Conservation (phyloP, 2,113 vertebrate genomes). For the Ceyx margarethae region DNA sequence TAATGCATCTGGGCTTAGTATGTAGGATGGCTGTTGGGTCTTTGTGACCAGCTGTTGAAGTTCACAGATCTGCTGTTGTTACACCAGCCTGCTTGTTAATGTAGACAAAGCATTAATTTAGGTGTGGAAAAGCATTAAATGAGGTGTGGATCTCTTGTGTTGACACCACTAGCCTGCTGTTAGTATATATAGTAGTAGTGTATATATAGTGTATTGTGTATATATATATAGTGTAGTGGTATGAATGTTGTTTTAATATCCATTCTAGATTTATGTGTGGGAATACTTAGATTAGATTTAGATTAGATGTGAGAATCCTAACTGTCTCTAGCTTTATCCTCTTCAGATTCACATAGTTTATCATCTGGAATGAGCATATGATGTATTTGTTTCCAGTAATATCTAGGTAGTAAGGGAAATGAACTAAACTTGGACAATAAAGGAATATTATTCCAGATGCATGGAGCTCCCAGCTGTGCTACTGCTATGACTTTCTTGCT, state of each 20-base stretch:
- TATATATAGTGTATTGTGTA: too few species aligned
- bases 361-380: not conserved
- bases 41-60: not conserved
- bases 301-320: not conserved
- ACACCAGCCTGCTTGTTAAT: not conserved
- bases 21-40: not conserved
- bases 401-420: not conserved
- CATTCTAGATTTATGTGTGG: not conserved
- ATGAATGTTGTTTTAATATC: not conserved
- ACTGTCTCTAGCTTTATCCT: not conserved
- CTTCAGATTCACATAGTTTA: not conserved
- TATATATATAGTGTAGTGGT: too few species aligned
- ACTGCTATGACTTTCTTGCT: constrained; percentile 1
- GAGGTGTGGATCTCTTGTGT: not conserved
- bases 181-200: not conserved
- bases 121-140: too few species aligned
- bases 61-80: not conserved
- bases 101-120: not conserved
- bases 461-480: not conserved
- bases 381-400: constrained; percentile 16
- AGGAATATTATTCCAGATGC: not conserved
- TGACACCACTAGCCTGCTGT: not conserved
- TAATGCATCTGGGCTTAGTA: not conserved
- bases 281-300: not conserved
- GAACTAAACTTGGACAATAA: not conserved